phyloP scores from a whole-genome alignment of 2,888 invertebrate genomes.

The Conomelus anceps region DNA sequence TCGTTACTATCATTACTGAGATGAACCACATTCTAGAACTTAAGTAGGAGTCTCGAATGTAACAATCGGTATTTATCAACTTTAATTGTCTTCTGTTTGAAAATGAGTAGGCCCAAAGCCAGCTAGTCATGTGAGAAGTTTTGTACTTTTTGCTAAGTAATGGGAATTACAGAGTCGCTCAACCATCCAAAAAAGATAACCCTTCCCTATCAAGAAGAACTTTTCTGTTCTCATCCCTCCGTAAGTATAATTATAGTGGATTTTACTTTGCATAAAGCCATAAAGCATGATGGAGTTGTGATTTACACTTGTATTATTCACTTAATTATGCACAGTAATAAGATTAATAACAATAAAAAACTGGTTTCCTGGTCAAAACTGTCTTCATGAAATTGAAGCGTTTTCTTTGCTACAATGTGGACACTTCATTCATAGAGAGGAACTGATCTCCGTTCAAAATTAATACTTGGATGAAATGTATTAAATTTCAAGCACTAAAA shows the following conservation, averaged over 20 bases:
- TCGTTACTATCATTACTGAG: neutral
- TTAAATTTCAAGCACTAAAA: too few relatives aligned
- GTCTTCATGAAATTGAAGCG: neutral
- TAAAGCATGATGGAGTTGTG: neutral
- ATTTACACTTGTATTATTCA: neutral
- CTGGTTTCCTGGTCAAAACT: neutral
- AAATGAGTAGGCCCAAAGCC: neutral
- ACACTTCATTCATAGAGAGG: too few relatives aligned
- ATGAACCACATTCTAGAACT: neutral
- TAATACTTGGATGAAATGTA: too few relatives aligned
- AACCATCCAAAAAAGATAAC: neutral
- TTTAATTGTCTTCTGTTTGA: too few relatives aligned
- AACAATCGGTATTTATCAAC: too few relatives aligned
- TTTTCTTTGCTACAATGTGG: too few relatives aligned
- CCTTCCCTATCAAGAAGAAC: neutral
- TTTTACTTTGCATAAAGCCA: too few relatives aligned
- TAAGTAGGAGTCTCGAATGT: neutral
- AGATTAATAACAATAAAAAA: neutral
- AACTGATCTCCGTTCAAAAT: too few relatives aligned
- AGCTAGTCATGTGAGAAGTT: neutral
- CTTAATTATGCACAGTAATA: too few relatives aligned
- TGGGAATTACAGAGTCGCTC: neutral
- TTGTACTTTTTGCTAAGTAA: neutral
- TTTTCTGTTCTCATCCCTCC: neutral
- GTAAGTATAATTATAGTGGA: neutral